phyloP scores from a whole-genome alignment of 1,140 invertebrate species.

The Chelonus insularis region DNA sequence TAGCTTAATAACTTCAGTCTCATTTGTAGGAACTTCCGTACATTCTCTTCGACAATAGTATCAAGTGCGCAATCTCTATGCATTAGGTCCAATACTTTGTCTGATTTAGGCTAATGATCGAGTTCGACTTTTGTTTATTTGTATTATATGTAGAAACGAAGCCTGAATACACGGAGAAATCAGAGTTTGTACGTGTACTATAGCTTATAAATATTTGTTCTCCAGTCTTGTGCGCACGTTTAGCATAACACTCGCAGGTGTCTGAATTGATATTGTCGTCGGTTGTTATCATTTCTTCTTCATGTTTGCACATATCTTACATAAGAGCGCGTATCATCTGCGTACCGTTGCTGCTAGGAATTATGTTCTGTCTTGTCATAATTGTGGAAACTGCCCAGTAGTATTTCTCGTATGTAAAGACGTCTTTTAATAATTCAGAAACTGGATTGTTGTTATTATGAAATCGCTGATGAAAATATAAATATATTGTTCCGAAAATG shows the following conservation, averaged over 20 bases:
- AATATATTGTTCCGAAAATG: too few relatives aligned
- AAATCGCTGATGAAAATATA: too few relatives aligned
- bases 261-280: slow-evolving; percentile 75
- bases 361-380: slow-evolving; percentile 91
- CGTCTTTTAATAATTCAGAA: too few relatives aligned
- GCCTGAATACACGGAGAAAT: slow-evolving; percentile 82
- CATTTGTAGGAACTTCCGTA: slow-evolving; percentile 70
- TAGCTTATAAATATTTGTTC: slow-evolving; percentile 93
- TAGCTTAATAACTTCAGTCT: slow-evolving; percentile 67
- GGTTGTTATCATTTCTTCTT: slow-evolving; percentile 81
- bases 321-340: slow-evolving; percentile 75
- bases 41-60: slow-evolving; percentile 68
- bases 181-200: slow-evolving; percentile 80
- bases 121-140: slow-evolving; percentile 72
- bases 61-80: slow-evolving; percentile 66
- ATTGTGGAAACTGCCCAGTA: slow-evolving; percentile 94
- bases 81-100: slow-evolving; percentile 61
- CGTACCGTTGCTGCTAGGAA: slow-evolving; percentile 70
- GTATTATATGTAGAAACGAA: slow-evolving; percentile 81
- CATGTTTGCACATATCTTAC: slow-evolving; percentile 97
- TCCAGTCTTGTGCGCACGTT: slow-evolving; percentile 70
- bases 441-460: too few relatives aligned
- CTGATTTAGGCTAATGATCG: slow-evolving; percentile 64
- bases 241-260: slow-evolving; percentile 77
- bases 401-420: slow-evolving; percentile 26